A percentile compares a stretch with the other conserved stretches of the same genome.
Conservation (phyloP, 2,888 invertebrate species). For the Leptarthrus brevirostris region DNA sequence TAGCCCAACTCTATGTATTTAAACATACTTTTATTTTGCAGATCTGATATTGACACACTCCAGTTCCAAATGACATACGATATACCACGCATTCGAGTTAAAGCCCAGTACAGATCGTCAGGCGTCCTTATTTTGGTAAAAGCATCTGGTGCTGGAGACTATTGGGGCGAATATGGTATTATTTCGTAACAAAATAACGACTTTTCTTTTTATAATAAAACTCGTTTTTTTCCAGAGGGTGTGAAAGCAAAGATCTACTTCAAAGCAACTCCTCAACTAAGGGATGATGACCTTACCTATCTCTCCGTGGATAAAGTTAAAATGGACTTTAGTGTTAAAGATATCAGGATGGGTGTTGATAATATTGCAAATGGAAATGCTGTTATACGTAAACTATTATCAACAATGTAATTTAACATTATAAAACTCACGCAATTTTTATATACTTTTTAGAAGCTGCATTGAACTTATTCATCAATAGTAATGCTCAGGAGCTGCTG, state of each 20-base stretch:
- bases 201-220: neutral
- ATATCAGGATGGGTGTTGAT: constrained; percentile 87
- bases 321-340: constrained; percentile 86
- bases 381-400: constrained; percentile 83
- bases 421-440: too few relatives aligned
- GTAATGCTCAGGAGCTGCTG: constrained; percentile 83
- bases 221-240: constrained; percentile 69
- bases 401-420: constrained; percentile 45
- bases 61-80: constrained; percentile 85
- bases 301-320: constrained; percentile 81
- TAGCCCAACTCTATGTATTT: too few relatives aligned
- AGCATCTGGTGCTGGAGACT: constrained; percentile 87
- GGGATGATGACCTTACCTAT: constrained; percentile 74
- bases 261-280: constrained; percentile 74
- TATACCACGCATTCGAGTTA: constrained; percentile 83
- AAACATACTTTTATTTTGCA: constrained; percentile 62
- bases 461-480: constrained; percentile 86
- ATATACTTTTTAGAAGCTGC: constrained; percentile 80
- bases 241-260: constrained; percentile 87
- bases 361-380: constrained; percentile 84
- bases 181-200: neutral
- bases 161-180: constrained; percentile 89
- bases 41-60: constrained; percentile 80
- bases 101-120: constrained; percentile 83
- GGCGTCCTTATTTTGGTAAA: constrained; percentile 83